Evolutionary conservation across 2,888 invertebrate species (phyloP).

Genomic region (Lamellibrachia satsuma): DNA sequence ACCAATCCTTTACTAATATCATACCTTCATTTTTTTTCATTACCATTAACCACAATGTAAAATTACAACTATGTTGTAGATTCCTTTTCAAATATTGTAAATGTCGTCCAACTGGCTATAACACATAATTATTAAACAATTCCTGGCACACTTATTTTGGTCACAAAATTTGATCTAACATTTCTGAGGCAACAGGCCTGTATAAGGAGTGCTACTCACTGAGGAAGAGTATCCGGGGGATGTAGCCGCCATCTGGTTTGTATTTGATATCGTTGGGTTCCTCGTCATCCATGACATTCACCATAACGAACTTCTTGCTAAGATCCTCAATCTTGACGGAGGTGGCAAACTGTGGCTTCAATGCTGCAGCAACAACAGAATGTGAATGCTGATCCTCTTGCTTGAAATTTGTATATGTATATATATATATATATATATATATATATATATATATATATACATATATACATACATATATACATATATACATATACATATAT

Average conservation of each 20-base stretch:
- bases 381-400: background rate
- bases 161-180: background rate
- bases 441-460: too few species aligned
- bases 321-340: conserved; percentile 71
- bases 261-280: conserved; percentile 69
- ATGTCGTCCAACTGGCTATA: too few species aligned
- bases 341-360: conserved; percentile 73
- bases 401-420: background rate
- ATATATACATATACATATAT: too few species aligned
- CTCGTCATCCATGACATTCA: conserved; percentile 73
- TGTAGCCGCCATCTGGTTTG: conserved; percentile 75
- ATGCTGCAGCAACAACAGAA: conserved; percentile 56
- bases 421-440: too few species aligned
- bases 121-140: background rate
- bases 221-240: conserved; percentile 76
- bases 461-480: too few species aligned
- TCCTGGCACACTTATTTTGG: background rate
- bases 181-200: conserved; percentile 13
- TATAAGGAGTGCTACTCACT: conserved; percentile 52
- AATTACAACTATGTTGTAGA: too few species aligned
- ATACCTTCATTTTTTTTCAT: too few species aligned
- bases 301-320: conserved; percentile 75
- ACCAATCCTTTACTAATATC: too few species aligned
- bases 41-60: too few species aligned
- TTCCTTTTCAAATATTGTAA: too few species aligned